These are phyloP conservation scores for Zosterops pallidus DNA, from an alignment of 2,113 vertebrate species.

Conservation along the genomic window DNA sequence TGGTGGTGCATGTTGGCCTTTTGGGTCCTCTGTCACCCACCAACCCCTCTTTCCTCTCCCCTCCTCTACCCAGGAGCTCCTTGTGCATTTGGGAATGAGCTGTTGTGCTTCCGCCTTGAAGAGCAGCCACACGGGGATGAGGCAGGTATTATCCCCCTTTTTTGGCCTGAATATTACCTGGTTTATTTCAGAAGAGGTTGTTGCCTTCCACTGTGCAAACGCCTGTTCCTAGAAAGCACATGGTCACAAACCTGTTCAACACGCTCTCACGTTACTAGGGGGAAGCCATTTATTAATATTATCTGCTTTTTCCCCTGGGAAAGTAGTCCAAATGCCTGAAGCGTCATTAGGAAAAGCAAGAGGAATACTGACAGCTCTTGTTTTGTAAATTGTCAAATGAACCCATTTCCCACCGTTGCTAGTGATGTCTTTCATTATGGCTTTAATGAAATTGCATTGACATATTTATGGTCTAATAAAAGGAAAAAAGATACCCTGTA, in stretches of 20 bases:
- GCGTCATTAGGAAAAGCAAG: neutral
- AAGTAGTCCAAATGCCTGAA: neutral
- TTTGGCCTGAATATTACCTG: neutral
- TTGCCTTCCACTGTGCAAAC: neutral
- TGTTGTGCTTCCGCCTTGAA: neutral
- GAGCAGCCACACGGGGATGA: neutral
- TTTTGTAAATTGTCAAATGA: constrained; percentile 1
- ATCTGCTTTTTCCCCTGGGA: neutral
- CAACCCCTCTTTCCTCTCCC: neutral
- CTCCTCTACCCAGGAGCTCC: neutral
- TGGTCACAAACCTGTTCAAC: neutral
- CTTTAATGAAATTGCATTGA: constrained; percentile 42
- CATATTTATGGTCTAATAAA: constrained; percentile 23
- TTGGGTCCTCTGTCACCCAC: neutral
- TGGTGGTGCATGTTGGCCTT: neutral
- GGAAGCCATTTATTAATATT: neutral
- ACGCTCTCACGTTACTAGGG: neutral
- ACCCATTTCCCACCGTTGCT: neutral
- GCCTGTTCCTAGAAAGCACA: neutral
- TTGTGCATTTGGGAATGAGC: neutral
- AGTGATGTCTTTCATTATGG: constrained; percentile 18
- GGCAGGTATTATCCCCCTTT: neutral
- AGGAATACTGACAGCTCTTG: neutral
- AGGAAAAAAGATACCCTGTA: neutral
- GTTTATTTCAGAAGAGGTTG: neutral